Evolutionary conservation across 2,797 vertebrate genomes (phyloP).

Genomic region (Telmatherina bonti): DNA sequence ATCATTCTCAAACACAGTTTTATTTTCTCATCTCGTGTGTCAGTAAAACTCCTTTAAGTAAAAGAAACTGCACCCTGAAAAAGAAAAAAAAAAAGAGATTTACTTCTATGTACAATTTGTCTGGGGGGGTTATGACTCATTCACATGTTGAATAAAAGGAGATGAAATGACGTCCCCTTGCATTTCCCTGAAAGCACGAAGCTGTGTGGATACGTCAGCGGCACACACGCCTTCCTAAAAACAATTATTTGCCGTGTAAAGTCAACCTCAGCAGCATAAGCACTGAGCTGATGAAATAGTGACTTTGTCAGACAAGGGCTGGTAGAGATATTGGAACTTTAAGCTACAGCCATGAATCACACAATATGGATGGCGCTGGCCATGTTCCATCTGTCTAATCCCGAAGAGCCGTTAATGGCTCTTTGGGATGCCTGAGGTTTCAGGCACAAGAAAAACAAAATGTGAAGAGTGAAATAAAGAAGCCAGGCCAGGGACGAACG

Average conservation of each 20-base stretch:
- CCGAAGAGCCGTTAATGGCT: constrained; percentile 57
- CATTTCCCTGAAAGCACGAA: constrained; percentile 56
- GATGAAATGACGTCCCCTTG: constrained; percentile 46
- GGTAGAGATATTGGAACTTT: constrained; percentile 71
- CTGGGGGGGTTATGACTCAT: constrained; percentile 40
- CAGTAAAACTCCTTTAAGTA: constrained; percentile 17
- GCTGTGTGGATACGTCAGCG: constrained; percentile 26
- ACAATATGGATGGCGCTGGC: constrained; percentile 48
- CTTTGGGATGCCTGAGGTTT: constrained; percentile 56
- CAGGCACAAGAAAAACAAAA: constrained; percentile 32
- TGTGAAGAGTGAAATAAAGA: constrained; percentile 52
- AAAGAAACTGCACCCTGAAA: too few relatives aligned
- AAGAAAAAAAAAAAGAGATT: constrained; percentile 31
- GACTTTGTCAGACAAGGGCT: constrained; percentile 60
- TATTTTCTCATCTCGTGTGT: constrained; percentile 9
- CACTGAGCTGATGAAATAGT: constrained; percentile 66
- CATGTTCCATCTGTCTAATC: constrained; percentile 68
- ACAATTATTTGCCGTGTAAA: constrained; percentile 48
- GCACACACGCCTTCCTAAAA: constrained; percentile 34
- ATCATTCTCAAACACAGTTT: constrained; percentile 33
- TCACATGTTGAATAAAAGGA: constrained; percentile 43
- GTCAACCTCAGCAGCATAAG: constrained; percentile 53
- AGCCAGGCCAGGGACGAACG: constrained; percentile 20
- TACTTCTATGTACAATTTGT: constrained; percentile 26
- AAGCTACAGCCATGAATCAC: constrained; percentile 74